These are phyloP conservation scores for Brevimyrus niger DNA, from an alignment of 2,113 vertebrate genomes.

Conservation along the genomic window DNA sequence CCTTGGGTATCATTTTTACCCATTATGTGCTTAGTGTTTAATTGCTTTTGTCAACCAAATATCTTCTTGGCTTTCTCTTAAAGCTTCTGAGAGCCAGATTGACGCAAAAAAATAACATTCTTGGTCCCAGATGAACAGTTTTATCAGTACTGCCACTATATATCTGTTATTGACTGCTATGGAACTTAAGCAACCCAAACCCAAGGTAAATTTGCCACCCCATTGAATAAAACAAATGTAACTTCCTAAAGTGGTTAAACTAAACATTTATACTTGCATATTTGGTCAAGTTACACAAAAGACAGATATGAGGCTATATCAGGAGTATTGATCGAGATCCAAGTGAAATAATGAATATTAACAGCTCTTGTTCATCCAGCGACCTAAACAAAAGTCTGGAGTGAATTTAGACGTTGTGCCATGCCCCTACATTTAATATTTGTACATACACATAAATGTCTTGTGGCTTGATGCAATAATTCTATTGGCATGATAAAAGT, in stretches of 20 bases:
- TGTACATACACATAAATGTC: background rate
- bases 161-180: background rate
- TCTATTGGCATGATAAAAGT: background rate
- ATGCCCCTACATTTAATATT: background rate
- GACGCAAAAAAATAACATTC: background rate
- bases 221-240: background rate
- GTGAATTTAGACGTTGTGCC: background rate
- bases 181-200: background rate
- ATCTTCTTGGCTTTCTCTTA: background rate
- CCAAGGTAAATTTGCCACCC: background rate
- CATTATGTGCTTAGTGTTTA: background rate
- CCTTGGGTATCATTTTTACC: background rate
- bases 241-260: background rate
- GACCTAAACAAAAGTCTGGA: background rate
- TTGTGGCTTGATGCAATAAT: background rate
- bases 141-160: background rate
- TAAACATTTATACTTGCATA: background rate
- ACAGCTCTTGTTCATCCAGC: background rate
- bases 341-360: background rate
- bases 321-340: background rate
- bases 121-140: background rate
- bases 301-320: background rate
- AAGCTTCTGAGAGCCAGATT: background rate
- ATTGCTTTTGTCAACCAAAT: background rate
- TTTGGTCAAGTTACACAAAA: background rate